These are phyloP conservation scores for Platanista minor DNA, from an alignment of 2,113 vertebrate genomes.

Conservation along the genomic window DNA sequence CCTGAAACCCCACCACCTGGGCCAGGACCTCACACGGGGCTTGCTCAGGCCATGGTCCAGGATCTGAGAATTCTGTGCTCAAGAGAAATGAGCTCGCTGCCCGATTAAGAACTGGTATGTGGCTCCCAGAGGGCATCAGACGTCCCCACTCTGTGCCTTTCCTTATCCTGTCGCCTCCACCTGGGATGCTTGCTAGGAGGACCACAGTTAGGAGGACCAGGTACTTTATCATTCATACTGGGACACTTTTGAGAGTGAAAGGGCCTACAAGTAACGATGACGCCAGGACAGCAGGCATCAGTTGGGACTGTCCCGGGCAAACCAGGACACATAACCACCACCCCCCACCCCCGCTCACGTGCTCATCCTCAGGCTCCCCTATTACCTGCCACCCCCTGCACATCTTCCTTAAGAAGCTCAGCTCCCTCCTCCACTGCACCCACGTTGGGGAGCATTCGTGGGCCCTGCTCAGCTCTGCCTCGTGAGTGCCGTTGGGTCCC, in stretches of 20 bases:
- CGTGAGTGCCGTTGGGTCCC: fast-evolving
- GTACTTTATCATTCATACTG: background rate
- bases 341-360: fast-evolving
- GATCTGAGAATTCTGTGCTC: background rate
- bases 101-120: background rate
- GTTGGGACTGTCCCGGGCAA: background rate
- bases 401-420: background rate
- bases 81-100: background rate
- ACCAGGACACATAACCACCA: background rate
- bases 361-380: background rate
- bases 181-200: background rate
- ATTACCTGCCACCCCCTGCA: background rate
- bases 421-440: no score
- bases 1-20: no score
- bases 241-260: background rate
- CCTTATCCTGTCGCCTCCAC: background rate
- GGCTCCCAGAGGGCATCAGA: background rate
- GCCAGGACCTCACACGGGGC: background rate
- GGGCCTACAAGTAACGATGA: background rate
- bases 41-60: background rate
- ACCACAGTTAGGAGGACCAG: background rate
- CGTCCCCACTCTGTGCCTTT: background rate
- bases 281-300: background rate
- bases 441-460: fast-evolving
- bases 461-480: background rate